Evolutionary conservation across 2,797 vertebrate genomes (phyloP).

Genomic region (Coluber constrictor): DNA sequence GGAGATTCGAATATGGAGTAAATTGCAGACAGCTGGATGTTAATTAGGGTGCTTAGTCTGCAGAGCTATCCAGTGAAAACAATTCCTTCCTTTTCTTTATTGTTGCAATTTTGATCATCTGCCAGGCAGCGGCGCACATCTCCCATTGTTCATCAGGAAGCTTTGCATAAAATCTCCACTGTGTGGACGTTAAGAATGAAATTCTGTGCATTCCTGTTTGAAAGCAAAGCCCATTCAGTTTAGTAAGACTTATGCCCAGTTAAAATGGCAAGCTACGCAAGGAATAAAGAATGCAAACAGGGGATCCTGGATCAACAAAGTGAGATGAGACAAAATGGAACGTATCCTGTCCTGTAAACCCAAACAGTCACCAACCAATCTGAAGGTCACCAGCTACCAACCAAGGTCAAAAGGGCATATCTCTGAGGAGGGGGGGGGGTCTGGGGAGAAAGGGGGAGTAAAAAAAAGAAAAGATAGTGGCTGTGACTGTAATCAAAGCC

Average conservation of each 20-base stretch:
- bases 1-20: too few species aligned
- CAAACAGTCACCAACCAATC: not conserved
- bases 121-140: not conserved
- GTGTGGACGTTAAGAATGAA: not conserved
- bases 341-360: not conserved
- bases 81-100: not conserved
- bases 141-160: not conserved
- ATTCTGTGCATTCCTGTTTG: not conserved
- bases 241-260: not conserved
- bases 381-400: not conserved
- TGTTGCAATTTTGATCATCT: not conserved
- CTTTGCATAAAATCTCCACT: not conserved
- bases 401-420: not conserved
- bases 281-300: not conserved
- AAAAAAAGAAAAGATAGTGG: not conserved
- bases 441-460: not conserved
- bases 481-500: not conserved
- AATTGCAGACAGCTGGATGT: too few species aligned
- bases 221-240: not conserved
- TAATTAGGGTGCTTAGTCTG: too few species aligned
- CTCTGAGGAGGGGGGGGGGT: not conserved
- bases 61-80: not conserved
- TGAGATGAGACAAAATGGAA: not conserved
- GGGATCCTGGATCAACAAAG: not conserved
- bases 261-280: not conserved